These are phyloP conservation scores for Poecilia velifera DNA, from an alignment of 2,797 vertebrate species.

Conservation along the genomic window DNA sequence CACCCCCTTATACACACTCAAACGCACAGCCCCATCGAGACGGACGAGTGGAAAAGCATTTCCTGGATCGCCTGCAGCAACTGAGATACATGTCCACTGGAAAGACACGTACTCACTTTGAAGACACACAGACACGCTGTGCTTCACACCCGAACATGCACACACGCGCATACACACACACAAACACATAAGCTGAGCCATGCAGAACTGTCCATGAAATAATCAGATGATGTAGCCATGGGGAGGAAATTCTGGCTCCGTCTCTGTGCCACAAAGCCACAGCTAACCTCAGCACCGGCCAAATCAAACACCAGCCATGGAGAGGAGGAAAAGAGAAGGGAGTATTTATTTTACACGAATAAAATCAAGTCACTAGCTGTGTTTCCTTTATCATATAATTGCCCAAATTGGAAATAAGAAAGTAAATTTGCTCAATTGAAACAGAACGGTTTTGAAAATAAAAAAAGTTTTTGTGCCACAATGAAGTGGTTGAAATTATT, in stretches of 20 bases:
- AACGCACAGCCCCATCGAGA: conserved; percentile 53
- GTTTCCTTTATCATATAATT: too few species aligned
- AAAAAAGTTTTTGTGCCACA: too few species aligned
- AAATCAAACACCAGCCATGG: conserved; percentile 22
- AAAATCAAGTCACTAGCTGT: too few species aligned
- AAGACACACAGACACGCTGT: conserved; percentile 22
- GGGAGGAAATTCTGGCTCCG: conserved; percentile 40
- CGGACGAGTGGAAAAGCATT: conserved; percentile 61
- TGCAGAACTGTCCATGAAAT: conserved; percentile 52
- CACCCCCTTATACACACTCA: conserved; percentile 11
- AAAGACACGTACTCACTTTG: conserved; percentile 42
- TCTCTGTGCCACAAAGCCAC: conserved; percentile 32
- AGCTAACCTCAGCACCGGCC: conserved; percentile 38
- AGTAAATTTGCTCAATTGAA: too few species aligned
- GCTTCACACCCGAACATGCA: conserved; percentile 12
- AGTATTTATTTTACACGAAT: too few species aligned
- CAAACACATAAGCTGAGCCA: conserved; percentile 49
- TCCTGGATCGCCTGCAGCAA: conserved; percentile 65
- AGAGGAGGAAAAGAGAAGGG: not conserved
- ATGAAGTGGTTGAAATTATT: too few species aligned
- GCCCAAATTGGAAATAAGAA: too few species aligned
- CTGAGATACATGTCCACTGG: conserved; percentile 54
- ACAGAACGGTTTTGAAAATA: too few species aligned
- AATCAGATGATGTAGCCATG: conserved; percentile 57
- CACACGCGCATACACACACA: conserved; percentile 31